These are phyloP conservation scores for Eumaeus atala DNA, from an alignment of 1,140 invertebrate species.

Conservation along the genomic window DNA sequence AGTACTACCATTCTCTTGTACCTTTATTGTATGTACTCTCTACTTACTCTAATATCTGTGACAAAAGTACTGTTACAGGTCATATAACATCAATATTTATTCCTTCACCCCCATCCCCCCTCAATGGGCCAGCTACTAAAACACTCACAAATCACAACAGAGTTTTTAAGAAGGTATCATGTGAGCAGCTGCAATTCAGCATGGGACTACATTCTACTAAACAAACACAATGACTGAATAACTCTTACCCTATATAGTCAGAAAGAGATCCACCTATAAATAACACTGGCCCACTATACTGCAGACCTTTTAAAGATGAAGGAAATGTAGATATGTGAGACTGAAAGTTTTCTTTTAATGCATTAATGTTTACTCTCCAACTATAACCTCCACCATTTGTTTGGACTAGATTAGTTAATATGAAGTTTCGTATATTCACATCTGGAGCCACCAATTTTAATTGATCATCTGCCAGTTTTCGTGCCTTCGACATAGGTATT, in stretches of 20 bases:
- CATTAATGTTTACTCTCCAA: slow-evolving; percentile 85
- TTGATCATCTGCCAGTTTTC: slow-evolving; percentile 76
- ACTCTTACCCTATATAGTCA: slow-evolving; percentile 82
- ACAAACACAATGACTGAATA: neutral
- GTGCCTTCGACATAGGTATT: slow-evolving; percentile 79
- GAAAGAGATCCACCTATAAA: slow-evolving; percentile 90
- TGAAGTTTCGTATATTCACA: slow-evolving; percentile 76
- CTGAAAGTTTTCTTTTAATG: slow-evolving; percentile 79
- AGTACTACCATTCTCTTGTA: too few relatives aligned
- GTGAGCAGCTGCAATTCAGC: too few relatives aligned
- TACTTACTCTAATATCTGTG: too few relatives aligned
- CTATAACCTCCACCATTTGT: slow-evolving; percentile 76
- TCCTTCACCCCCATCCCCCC: too few relatives aligned
- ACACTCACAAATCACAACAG: too few relatives aligned
- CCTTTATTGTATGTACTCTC: too few relatives aligned
- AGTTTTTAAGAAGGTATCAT: too few relatives aligned
- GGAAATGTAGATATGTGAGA: slow-evolving; percentile 80
- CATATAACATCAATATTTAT: too few relatives aligned
- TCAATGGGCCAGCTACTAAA: too few relatives aligned
- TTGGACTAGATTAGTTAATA: slow-evolving; percentile 86
- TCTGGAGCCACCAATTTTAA: slow-evolving; percentile 54
- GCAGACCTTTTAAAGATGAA: slow-evolving; percentile 53
- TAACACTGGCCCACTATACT: slow-evolving; percentile 81
- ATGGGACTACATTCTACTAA: too few relatives aligned
- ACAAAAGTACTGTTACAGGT: too few relatives aligned